Evolutionary conservation across 2,113 vertebrate species (phyloP).

Genomic region (Oncorhynchus clarkii): DNA sequence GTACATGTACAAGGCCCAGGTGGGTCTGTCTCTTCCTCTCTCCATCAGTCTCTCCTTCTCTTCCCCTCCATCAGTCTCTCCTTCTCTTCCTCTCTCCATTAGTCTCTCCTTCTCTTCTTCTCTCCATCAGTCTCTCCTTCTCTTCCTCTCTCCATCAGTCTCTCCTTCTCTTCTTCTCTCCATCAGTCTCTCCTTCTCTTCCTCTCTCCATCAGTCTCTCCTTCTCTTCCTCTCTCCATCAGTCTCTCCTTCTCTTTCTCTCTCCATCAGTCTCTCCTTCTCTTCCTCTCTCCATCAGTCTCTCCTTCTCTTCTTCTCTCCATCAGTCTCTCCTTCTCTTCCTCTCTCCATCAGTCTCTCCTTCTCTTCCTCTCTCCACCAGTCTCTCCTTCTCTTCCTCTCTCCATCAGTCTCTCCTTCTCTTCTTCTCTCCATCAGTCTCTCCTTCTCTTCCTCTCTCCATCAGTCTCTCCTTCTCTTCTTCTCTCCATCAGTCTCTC

Average conservation of each 20-base stretch:
- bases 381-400: not conserved
- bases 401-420: no score
- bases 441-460: conserved; percentile 39
- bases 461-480: conserved; percentile 14
- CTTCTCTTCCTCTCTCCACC: not conserved
- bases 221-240: not conserved
- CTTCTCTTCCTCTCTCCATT: not conserved
- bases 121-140: not conserved
- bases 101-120: no score
- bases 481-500: not conserved
- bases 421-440: not conserved
- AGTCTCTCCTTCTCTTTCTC: not conserved
- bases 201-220: not conserved
- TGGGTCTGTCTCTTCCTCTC: conserved; percentile 66
- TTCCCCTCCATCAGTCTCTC: conserved; percentile 82
- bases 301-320: not conserved
- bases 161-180: not conserved
- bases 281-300: conserved; percentile 39
- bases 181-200: not conserved
- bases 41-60: conserved; percentile 60
- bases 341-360: not conserved
- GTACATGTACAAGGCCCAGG: conserved; percentile 97
- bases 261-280: conserved; percentile 19
- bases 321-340: not conserved
- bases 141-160: not conserved